Evolutionary conservation across 2,113 vertebrate genomes (phyloP).

Genomic region (Zootoca vivipara): DNA sequence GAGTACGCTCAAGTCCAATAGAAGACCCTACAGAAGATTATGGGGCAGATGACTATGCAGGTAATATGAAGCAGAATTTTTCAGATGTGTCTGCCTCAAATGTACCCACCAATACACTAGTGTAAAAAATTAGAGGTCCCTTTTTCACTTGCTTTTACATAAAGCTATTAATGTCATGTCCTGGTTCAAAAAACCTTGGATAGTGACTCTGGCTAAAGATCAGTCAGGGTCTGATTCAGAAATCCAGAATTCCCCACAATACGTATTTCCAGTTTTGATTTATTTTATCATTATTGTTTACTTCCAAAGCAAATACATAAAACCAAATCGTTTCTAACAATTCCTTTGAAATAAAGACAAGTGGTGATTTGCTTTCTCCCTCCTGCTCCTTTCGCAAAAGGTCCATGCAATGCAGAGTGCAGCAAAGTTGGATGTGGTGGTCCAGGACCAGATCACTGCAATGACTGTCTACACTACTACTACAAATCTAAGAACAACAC

Average conservation of each 20-base stretch:
- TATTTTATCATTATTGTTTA: background rate
- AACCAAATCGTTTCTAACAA: background rate
- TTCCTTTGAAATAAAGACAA: background rate
- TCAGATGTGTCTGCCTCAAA: background rate
- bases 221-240: background rate
- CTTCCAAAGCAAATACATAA: background rate
- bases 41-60: slow-evolving; percentile 88
- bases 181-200: background rate
- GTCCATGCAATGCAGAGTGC: slow-evolving; percentile 93
- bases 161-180: background rate
- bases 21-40: slow-evolving; percentile 87
- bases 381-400: slow-evolving; percentile 66
- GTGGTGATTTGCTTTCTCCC: background rate
- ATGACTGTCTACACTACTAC: slow-evolving; percentile 95
- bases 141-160: background rate
- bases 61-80: slow-evolving; percentile 67
- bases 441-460: slow-evolving; percentile 96
- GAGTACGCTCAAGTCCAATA: slow-evolving; percentile 82
- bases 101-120: background rate
- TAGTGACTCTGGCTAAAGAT: slow-evolving; percentile 7
- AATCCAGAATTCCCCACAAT: background rate
- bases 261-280: background rate
- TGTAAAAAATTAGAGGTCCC: background rate
- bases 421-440: slow-evolving; percentile 94
- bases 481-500: slow-evolving; percentile 99